Percentiles rank a stretch among this genome's conserved stretches.
Evolutionary conservation across 2,113 vertebrate species (phyloP).

Genomic region (Nymphicus hollandicus): DNA sequence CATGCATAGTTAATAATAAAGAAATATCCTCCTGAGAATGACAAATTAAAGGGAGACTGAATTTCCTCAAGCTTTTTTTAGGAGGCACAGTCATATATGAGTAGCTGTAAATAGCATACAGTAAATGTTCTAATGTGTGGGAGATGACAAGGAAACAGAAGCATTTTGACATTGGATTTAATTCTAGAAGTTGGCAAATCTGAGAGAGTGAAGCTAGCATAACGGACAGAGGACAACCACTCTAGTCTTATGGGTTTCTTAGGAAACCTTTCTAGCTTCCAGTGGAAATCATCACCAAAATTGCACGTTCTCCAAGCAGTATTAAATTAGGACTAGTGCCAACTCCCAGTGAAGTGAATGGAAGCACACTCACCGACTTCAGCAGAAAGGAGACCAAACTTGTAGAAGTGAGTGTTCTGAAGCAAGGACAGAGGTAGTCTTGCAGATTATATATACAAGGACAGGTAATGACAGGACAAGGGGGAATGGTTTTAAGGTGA

Average conservation of each 20-base stretch:
- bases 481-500: neutral
- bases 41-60: neutral
- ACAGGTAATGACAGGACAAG: neutral
- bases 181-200: neutral
- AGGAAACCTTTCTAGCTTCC: neutral
- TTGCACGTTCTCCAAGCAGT: neutral
- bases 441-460: neutral
- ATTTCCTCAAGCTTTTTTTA: neutral
- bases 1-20: neutral
- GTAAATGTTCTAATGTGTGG: neutral
- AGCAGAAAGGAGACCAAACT: neutral
- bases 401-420: neutral
- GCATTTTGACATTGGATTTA: neutral
- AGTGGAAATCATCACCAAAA: neutral
- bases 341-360: neutral
- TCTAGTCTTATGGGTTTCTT: neutral
- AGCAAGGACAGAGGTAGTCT: neutral
- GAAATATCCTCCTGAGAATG: neutral
- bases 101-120: neutral
- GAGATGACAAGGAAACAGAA: neutral
- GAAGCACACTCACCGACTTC: neutral
- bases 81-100: neutral
- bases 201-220: neutral
- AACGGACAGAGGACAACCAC: neutral
- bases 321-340: neutral